Conservation (phyloP, 2,797 vertebrate genomes). For the Rhyacichthys aspro region DNA sequence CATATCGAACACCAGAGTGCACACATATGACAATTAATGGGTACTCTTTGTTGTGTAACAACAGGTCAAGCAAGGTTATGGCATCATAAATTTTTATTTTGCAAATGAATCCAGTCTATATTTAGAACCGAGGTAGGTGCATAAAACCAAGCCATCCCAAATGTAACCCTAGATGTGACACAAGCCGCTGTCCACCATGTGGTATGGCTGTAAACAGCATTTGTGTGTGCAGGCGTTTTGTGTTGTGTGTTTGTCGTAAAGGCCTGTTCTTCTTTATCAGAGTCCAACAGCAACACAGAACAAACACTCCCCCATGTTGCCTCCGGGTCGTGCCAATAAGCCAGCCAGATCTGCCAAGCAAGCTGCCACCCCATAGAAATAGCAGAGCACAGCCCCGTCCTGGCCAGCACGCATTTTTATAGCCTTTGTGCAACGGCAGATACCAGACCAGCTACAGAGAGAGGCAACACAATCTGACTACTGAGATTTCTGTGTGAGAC, state of each 20-base stretch:
- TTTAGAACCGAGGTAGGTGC: slow-evolving; percentile 7
- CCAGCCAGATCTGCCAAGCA: slow-evolving; percentile 73
- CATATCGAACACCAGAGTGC: background rate
- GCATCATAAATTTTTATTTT: background rate
- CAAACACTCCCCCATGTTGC: slow-evolving; percentile 76
- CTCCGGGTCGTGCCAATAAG: slow-evolving; percentile 75
- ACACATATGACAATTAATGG: background rate
- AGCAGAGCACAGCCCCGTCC: slow-evolving; percentile 55
- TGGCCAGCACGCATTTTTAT: slow-evolving; percentile 56
- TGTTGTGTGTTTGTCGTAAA: slow-evolving; percentile 60
- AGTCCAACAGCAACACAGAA: slow-evolving; percentile 78
- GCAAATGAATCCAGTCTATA: background rate
- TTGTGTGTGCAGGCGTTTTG: slow-evolving; percentile 30
- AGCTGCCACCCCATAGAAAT: slow-evolving; percentile 70
- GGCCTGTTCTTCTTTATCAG: slow-evolving; percentile 79
- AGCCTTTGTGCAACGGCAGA: slow-evolving; percentile 59
- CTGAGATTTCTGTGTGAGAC: slow-evolving; percentile 30
- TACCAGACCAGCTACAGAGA: slow-evolving; percentile 42
- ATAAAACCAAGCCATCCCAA: slow-evolving; percentile 3
- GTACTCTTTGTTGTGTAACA: background rate
- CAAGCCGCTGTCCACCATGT: slow-evolving; percentile 15
- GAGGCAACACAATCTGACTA: slow-evolving; percentile 33
- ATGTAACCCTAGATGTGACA: slow-evolving; percentile 22
- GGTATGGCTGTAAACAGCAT: slow-evolving; percentile 41
- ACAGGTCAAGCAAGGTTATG: background rate